Base-by-base conservation (phyloP, 2,888 invertebrate genomes). In the Mythimna vitellina region DNA sequence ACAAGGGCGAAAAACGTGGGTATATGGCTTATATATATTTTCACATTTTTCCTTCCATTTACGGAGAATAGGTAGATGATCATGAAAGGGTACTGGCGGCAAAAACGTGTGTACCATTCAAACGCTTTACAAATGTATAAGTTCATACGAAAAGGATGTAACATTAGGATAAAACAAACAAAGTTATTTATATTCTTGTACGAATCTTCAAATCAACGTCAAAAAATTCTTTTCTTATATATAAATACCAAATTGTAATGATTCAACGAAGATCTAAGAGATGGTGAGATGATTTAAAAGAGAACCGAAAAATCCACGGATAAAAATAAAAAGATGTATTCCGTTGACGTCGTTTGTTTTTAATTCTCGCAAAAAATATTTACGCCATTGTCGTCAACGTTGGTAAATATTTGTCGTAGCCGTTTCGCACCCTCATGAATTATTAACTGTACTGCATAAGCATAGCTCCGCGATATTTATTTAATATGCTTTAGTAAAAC, bases 401-500 rank as follows among this genome's bases (percentile, higher is more conserved):
- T 70, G 81, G 81, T 66, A 78, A 78, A 78, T 81, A 78, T 78
- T 78, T 78, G 78, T 65, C 77, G 46, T 35, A 70, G 65, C 38
- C 65, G 61, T 70, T 81, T 76, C 77, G 65, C 70, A 61, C 62
- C 62, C 57, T 81, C 70, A 81, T 81, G 81, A 81, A 78, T 81
- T 77, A 81, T 78, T 81, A 65, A 70, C 38, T 63, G 22, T 63
- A 62, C 49, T 76, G 70, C 76, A 81, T 78, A 76, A 78, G 51
- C 60, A 42, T 80, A 68, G 60, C 56, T 38, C 53, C 6, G 64
- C 69, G 46, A 76, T 74, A 61, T 78, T 78, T 75, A 35, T 72
- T 56, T 35, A 49, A 65, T 60, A 61, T 61, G 14, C 38, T 46
- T 57, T 10, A 3, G 53, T 63, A 58, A 58, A 61, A 51, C 20